phyloP scores from a whole-genome alignment of 2,797 vertebrate species.

The Zenarchopterus dispar region DNA sequence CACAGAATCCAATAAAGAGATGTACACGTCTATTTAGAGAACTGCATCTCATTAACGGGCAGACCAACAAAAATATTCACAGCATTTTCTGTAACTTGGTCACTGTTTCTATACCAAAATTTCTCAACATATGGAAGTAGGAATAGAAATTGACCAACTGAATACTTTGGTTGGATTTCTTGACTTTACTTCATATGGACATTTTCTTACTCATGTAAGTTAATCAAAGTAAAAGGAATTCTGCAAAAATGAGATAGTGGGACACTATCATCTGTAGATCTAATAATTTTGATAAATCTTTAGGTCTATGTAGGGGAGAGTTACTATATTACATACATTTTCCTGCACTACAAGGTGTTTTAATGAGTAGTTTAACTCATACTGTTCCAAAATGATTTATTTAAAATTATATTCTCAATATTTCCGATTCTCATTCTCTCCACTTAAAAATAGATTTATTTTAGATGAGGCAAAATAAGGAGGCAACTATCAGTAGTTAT shows the following conservation, averaged over 20 bases:
- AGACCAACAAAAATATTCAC: not conserved
- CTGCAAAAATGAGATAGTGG: not conserved
- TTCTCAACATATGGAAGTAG: too few species aligned
- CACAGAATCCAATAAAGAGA: constrained; percentile 28
- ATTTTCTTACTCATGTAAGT: not conserved
- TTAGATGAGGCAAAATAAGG: too few species aligned
- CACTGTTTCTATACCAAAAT: too few species aligned
- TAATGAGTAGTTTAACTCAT: not conserved
- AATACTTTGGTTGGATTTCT: not conserved
- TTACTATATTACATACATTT: too few species aligned
- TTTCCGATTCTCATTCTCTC: too few species aligned
- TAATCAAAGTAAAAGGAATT: constrained; percentile 6
- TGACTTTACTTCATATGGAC: constrained; percentile 3
- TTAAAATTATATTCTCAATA: too few species aligned
- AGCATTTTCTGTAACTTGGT: not conserved
- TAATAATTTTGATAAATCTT: not conserved
- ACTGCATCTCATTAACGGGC: constrained; percentile 15
- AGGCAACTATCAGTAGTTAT: too few species aligned
- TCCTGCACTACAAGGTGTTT: not conserved
- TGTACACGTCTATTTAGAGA: not conserved
- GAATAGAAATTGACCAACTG: not conserved
- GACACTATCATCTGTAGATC: not conserved
- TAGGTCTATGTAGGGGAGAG: too few species aligned
- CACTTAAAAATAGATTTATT: too few species aligned
- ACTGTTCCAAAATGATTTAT: too few species aligned